phyloP scores from a whole-genome alignment of 2,888 invertebrate genomes.

The Chaitophorus viminalis region DNA sequence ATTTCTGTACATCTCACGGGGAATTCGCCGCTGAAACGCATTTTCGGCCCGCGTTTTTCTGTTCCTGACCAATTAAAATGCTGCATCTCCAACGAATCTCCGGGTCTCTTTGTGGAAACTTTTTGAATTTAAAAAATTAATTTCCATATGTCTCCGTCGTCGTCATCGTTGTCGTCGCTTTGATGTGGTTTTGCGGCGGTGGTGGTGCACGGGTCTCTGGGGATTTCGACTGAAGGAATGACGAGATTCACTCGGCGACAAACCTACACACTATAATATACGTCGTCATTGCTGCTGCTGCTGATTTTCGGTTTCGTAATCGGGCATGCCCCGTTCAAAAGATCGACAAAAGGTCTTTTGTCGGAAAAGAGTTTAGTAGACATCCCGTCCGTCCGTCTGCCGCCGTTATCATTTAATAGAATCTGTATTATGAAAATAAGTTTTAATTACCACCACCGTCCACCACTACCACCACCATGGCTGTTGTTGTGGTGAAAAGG shows the following conservation, averaged over 20 bases:
- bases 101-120: not conserved
- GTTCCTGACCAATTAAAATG: constrained; percentile 19
- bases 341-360: constrained; percentile 56
- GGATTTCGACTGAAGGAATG: not conserved
- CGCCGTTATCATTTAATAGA: constrained; percentile 56
- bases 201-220: constrained; percentile 17
- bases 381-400: constrained; percentile 3
- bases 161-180: no score
- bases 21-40: not conserved
- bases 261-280: no score
- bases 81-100: constrained; percentile 13
- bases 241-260: constrained; percentile 6
- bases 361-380: constrained; percentile 40
- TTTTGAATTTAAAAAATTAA: constrained; percentile 48
- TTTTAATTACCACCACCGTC: constrained; percentile 53
- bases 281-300: no score
- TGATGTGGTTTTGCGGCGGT: constrained; percentile 25
- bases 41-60: not conserved
- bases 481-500: constrained; percentile 30
- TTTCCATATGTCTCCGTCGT: not conserved
- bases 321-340: constrained; percentile 22
- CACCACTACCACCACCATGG: constrained; percentile 11
- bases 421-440: constrained; percentile 59
- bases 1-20: not conserved
- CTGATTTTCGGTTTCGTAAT: constrained; percentile 18